Percentiles rank a stretch among this genome's conserved stretches.
These are phyloP conservation scores for Molorchus minor DNA, from an alignment of 2,888 invertebrate species.

Conservation along the genomic window DNA sequence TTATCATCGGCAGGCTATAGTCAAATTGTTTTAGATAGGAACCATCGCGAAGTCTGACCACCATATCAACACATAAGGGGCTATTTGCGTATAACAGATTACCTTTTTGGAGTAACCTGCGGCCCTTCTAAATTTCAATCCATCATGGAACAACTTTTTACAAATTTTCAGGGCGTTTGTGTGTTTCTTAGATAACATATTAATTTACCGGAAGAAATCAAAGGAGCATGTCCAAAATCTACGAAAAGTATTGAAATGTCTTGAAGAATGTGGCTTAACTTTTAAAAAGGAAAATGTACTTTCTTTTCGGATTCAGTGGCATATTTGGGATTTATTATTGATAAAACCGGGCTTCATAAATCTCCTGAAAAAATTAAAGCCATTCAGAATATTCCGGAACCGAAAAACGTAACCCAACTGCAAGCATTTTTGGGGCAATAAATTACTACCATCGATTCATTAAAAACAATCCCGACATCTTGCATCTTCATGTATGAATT, in stretches of 20 bases:
- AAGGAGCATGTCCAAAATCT: too few relatives aligned
- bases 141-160: neutral
- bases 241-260: too few relatives aligned
- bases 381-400: neutral
- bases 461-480: too few relatives aligned
- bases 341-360: too few relatives aligned
- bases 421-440: too few relatives aligned
- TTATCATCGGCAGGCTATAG: constrained; percentile 25
- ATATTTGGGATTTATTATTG: neutral
- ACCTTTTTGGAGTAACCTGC: neutral
- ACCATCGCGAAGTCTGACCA: constrained; percentile 8
- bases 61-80: constrained; percentile 25
- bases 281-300: neutral
- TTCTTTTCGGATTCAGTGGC: too few relatives aligned
- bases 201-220: too few relatives aligned
- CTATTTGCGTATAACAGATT: constrained; percentile 41
- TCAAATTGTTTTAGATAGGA: constrained; percentile 28
- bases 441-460: too few relatives aligned
- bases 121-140: neutral
- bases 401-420: too few relatives aligned
- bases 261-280: neutral
- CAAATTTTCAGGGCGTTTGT: neutral
- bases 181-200: neutral
- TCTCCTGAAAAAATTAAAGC: neutral
- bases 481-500: neutral